Base-by-base conservation (phyloP, 2,113 vertebrate genomes). In the Podarcis cretensis region DNA sequence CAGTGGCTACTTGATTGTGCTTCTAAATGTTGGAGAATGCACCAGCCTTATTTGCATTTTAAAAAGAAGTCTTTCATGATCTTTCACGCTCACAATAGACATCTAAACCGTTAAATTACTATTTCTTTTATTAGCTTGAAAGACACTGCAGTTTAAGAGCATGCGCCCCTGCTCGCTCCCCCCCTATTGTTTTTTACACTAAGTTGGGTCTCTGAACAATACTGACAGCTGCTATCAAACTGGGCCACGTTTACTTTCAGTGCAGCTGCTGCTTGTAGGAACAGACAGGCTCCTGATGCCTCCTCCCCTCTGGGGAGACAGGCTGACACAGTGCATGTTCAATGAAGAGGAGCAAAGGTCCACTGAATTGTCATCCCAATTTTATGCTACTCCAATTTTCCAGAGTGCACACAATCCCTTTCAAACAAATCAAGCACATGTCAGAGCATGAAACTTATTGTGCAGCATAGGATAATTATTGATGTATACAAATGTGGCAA, bases 151-250 rank as follows among this genome's bases (percentile, higher is more conserved):
- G 92, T 96, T 93, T 81, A 95, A 95, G 95, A 97, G 96, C 96
- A 81, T 89, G 92, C 43, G 43, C 43, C 43, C 43, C 43, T 43
- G 43, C 95, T n/a, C n/a, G n/a, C n/a, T n/a, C n/a, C 93, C 92
- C 89, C 96, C 74, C 92, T 91, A 97, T 97, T 97, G 96, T 97
- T 97, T 95, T 95, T 93, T 86, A 93, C 93, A 94, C 96, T 91
- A 96, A 97, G 97, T 98, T 76, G 82, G 95, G 96, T 92, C 96
- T 96, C 97, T 97, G 97, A 98, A 98, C 97, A 98, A 98, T 98
- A 97, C 97, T 97, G 98, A 98, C 98, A 99, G 98, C 98, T 98
- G 98, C 97, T 98, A 98, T 98, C 97, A 97, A 97, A 98, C 97
- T 94, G 93, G 95, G 97, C 95, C 23, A 76, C 84, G 92, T 94